Evolutionary conservation across 30 jellyfish, hydroid and myxozoan genomes (phyloP).

Genomic region (Cassiopea xamachana): DNA sequence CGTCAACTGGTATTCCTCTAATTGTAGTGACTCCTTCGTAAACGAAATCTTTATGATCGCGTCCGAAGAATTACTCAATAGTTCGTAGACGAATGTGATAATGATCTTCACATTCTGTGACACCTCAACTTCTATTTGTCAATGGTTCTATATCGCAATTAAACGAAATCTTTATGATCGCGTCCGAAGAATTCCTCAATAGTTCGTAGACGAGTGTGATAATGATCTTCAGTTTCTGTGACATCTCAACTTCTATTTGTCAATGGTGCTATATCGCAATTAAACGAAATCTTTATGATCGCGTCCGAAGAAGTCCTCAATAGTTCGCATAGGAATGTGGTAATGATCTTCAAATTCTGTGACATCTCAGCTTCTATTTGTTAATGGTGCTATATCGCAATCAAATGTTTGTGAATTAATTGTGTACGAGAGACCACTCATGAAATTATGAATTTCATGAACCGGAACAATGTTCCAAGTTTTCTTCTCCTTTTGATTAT

Average conservation of each 20-base stretch:
- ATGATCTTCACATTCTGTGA: constrained; percentile 40
- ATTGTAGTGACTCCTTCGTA: constrained; percentile 38
- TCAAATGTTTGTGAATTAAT: constrained; percentile 25
- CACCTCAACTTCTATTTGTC: constrained; percentile 36
- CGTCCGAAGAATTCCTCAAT: constrained; percentile 34
- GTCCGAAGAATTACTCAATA: constrained; percentile 29
- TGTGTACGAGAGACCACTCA: constrained; percentile 51
- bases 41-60: not conserved
- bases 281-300: constrained; percentile 5
- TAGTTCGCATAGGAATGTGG: constrained; percentile 50
- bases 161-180: not conserved
- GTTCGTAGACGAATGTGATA: constrained; percentile 52
- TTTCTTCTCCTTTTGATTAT: constrained; percentile 24
- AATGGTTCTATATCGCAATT: too few relatives aligned
- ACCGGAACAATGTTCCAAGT: constrained; percentile 17
- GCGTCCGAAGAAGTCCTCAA: constrained; percentile 32
- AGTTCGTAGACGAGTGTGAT: constrained; percentile 46
- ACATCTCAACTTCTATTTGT: constrained; percentile 40
- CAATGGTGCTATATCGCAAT: too few relatives aligned
- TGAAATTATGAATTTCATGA: constrained; percentile 62
- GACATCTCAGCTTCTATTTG: constrained; percentile 37
- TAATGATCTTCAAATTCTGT: constrained; percentile 47
- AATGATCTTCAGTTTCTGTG: constrained; percentile 46
- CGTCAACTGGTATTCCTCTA: constrained; percentile 43
- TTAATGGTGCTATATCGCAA: constrained; percentile 29